Percentiles rank a stretch among this genome's conserved stretches.
These are phyloP conservation scores for Hypocryptadius cinnamomeus DNA, from an alignment of 2,113 vertebrate species.

Conservation along the genomic window DNA sequence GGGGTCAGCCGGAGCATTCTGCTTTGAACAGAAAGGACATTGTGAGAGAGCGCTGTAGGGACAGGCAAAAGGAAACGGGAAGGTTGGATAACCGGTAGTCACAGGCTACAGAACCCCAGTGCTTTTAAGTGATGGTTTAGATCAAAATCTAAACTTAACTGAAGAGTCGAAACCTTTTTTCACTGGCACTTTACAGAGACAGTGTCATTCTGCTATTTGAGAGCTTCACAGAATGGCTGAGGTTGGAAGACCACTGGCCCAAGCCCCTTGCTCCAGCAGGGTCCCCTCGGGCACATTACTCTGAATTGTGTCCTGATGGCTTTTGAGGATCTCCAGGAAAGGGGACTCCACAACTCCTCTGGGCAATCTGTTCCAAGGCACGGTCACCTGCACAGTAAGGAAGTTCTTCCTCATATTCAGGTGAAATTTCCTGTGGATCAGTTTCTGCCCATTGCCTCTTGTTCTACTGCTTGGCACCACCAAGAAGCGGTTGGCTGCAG, in stretches of 20 bases:
- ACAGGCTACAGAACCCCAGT: accelerated
- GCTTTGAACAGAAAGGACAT: neutral
- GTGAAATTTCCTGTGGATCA: neutral
- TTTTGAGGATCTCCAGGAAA: neutral
- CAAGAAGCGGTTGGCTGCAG: neutral
- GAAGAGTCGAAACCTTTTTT: neutral
- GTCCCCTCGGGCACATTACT: neutral
- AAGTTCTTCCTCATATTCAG: neutral
- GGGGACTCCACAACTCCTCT: neutral
- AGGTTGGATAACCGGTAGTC: too few relatives aligned
- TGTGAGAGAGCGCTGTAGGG: neutral
- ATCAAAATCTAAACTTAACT: neutral
- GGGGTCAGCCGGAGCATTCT: neutral
- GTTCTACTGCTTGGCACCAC: neutral
- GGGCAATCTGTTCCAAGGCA: neutral
- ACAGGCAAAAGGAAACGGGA: neutral
- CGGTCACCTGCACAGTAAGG: neutral
- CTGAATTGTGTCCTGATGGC: neutral
- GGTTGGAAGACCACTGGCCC: neutral
- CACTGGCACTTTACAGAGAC: neutral
- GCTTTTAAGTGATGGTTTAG: neutral
- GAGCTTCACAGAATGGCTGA: neutral
- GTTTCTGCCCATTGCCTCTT: neutral
- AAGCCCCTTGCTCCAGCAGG: neutral
- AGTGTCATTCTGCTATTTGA: neutral